A percentile compares a stretch with the other conserved stretches of the same genome.
Conservation (phyloP, 2,888 invertebrate genomes). For the Dicycla oo region DNA sequence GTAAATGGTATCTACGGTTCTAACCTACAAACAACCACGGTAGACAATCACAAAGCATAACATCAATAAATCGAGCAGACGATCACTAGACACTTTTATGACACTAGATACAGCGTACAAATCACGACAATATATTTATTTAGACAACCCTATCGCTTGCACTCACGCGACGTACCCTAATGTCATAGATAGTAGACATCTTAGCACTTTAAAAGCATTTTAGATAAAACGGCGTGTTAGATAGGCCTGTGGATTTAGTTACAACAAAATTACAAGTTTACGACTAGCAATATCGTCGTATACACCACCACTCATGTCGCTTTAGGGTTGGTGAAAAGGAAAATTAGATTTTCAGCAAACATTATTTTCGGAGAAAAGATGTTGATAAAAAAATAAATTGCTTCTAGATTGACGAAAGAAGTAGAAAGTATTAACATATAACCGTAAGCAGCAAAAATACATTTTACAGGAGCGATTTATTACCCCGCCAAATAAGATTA, state of each 20-base stretch:
- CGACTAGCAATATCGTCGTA: slow-evolving; percentile 82
- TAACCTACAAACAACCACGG: slow-evolving; percentile 36
- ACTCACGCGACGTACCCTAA: slow-evolving; percentile 66
- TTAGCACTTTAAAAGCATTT: slow-evolving; percentile 86
- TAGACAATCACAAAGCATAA: slow-evolving; percentile 69
- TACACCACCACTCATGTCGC: slow-evolving; percentile 73
- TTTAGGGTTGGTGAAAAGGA: slow-evolving; percentile 64
- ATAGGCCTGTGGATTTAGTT: slow-evolving; percentile 82
- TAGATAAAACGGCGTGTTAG: slow-evolving; percentile 82
- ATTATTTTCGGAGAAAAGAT: background rate
- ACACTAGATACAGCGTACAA: slow-evolving; percentile 79
- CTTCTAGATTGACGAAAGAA: background rate
- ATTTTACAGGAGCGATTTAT: background rate
- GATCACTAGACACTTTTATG: slow-evolving; percentile 83
- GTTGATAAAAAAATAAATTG: background rate
- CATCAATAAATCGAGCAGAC: slow-evolving; percentile 80
- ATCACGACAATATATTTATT: slow-evolving; percentile 83
- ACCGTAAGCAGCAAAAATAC: background rate
- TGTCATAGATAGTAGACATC: slow-evolving; percentile 75
- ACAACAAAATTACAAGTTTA: slow-evolving; percentile 88
- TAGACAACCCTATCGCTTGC: slow-evolving; percentile 70
- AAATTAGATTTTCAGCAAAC: background rate
- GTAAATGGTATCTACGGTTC: background rate
- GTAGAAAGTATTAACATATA: background rate
- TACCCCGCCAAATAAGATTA: background rate